Evolutionary conservation across 2,888 invertebrate genomes (phyloP).

Genomic region (Ceratothoa steindachneri): DNA sequence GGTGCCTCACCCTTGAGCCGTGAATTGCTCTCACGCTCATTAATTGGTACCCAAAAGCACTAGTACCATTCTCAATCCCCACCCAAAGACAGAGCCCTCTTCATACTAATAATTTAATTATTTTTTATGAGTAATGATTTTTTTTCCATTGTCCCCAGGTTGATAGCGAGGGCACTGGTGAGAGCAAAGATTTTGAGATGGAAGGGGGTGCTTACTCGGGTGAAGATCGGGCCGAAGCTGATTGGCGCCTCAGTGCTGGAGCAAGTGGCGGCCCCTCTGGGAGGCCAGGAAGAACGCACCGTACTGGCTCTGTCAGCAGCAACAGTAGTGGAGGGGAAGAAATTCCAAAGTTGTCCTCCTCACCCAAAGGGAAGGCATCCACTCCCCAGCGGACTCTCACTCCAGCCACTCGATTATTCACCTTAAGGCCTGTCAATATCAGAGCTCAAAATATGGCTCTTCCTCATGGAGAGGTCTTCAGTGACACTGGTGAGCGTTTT

Average conservation of each 20-base stretch:
- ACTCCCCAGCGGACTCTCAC: constrained; percentile 27
- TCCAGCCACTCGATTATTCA: constrained; percentile 49
- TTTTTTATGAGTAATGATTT: too few relatives aligned
- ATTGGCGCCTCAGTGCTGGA: background rate
- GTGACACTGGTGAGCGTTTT: constrained; percentile 50
- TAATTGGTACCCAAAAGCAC: too few relatives aligned
- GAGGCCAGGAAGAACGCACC: background rate
- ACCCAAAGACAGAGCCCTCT: too few relatives aligned
- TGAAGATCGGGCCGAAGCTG: constrained; percentile 2
- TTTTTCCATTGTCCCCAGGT: too few relatives aligned
- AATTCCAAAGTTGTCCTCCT: constrained; percentile 34
- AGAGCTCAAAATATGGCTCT: constrained; percentile 51
- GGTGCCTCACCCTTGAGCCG: too few relatives aligned
- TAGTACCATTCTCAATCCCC: too few relatives aligned
- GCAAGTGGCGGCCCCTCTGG: background rate
- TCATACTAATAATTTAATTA: too few relatives aligned
- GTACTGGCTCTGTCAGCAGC: background rate
- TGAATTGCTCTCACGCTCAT: too few relatives aligned
- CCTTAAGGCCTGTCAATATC: constrained; percentile 52
- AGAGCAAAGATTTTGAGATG: constrained; percentile 25
- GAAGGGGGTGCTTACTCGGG: constrained; percentile 12
- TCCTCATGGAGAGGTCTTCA: constrained; percentile 51
- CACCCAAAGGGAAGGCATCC: constrained; percentile 29
- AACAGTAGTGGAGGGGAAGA: constrained; percentile 30
- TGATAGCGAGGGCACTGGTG: constrained; percentile 22